phyloP scores from a whole-genome alignment of 2,797 vertebrate genomes.

The Simalia tracyae region DNA sequence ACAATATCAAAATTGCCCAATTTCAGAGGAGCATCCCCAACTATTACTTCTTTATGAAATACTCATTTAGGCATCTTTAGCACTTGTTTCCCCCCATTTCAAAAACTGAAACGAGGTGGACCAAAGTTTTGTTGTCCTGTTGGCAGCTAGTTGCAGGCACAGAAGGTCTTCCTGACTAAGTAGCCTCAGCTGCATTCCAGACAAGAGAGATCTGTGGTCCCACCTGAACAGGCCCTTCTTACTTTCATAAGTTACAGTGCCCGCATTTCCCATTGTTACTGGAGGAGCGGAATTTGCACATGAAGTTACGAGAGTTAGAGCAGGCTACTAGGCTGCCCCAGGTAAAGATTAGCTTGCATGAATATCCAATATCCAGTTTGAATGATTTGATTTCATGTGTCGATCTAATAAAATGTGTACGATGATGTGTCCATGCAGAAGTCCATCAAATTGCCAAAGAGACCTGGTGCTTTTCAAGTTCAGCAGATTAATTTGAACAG shows the following conservation, averaged over 20 bases:
- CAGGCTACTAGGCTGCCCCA: neutral
- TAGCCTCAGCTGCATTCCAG: neutral
- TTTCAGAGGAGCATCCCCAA: neutral
- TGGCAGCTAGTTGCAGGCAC: neutral
- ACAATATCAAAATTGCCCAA: neutral
- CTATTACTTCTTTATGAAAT: neutral
- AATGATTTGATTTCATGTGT: neutral
- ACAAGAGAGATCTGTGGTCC: neutral
- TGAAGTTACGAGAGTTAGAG: neutral
- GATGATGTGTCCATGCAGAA: neutral
- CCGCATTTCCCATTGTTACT: neutral
- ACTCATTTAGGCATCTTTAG: neutral
- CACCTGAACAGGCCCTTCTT: neutral
- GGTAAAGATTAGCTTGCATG: neutral
- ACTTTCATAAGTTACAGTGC: neutral
- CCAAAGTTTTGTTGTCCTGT: neutral
- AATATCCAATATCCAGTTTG: neutral
- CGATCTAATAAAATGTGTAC: neutral
- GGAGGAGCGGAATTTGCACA: neutral
- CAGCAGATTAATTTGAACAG: neutral
- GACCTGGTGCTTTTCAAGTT: neutral
- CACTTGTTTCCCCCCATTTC: neutral
- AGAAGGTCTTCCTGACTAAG: neutral
- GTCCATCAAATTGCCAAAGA: neutral
- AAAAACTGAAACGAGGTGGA: neutral